These are phyloP conservation scores for Rhingia campestris DNA, from an alignment of 2,888 invertebrate genomes.

Conservation along the genomic window DNA sequence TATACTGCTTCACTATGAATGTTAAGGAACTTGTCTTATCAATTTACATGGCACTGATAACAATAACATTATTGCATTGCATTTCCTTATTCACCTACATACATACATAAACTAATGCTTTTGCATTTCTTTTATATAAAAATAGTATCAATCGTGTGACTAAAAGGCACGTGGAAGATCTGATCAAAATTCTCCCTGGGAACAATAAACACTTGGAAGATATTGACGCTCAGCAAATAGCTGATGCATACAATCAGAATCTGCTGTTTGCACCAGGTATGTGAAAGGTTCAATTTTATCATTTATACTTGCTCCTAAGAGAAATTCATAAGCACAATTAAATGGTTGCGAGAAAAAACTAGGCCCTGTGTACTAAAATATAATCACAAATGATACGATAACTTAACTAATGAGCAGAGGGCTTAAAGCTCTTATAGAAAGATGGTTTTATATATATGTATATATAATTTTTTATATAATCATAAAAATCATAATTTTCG, in stretches of 20 bases:
- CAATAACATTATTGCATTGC: neutral
- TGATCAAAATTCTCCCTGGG: slow-evolving; percentile 84
- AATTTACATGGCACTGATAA: slow-evolving; percentile 14
- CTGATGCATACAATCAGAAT: slow-evolving; percentile 87
- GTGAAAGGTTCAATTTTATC: neutral
- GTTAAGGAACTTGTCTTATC: neutral
- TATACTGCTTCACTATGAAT: neutral
- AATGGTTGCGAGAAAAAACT: no score
- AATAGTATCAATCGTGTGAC: slow-evolving; percentile 90
- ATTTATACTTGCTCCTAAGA: no score
- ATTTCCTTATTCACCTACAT: neutral
- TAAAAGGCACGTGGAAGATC: slow-evolving; percentile 86
- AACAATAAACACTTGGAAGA: slow-evolving; percentile 68
- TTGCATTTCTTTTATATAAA: slow-evolving; percentile 11
- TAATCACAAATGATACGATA: no score
- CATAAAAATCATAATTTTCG: no score
- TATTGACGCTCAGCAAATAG: slow-evolving; percentile 77
- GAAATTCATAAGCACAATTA: no score
- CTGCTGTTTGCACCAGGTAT: slow-evolving; percentile 89
- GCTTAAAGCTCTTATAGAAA: no score
- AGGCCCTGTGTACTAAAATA: no score
- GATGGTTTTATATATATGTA: no score
- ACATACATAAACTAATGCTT: neutral
- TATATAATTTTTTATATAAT: no score
- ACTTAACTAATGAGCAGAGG: no score